A percentile compares a stretch with the other conserved stretches of the same genome.
These are phyloP conservation scores for Microcebus griseorufus DNA, from an alignment of 2,113 vertebrate species.

Conservation along the genomic window DNA sequence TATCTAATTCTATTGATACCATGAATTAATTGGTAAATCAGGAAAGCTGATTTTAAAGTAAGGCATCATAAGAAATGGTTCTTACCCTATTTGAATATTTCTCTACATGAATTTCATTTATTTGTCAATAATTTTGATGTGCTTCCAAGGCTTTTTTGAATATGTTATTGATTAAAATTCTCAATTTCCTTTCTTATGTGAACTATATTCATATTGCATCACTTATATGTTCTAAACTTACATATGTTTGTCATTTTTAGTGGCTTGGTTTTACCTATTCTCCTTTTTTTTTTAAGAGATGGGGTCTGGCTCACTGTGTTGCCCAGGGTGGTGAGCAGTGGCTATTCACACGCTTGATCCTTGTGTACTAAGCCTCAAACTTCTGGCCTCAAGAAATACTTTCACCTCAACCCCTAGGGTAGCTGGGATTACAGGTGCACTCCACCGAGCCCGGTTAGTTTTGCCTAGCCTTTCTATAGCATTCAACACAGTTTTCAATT, in stretches of 20 bases:
- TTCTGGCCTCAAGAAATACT: not conserved
- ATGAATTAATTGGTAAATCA: not conserved
- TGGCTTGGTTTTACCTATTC: not conserved
- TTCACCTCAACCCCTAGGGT: not conserved
- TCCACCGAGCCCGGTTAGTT: not conserved
- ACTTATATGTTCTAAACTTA: not conserved
- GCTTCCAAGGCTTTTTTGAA: not conserved
- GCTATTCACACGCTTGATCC: not conserved
- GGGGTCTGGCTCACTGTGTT: not conserved
- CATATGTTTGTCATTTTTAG: not conserved
- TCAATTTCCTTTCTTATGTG: not conserved
- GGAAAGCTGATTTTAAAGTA: not conserved
- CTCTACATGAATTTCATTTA: not conserved
- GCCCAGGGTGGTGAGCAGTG: not conserved
- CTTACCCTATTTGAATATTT: not conserved
- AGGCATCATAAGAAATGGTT: not conserved
- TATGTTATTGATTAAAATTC: not conserved
- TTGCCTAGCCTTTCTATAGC: not conserved
- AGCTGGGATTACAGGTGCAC: not conserved
- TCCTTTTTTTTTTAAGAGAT: not conserved
- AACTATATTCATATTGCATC: not conserved
- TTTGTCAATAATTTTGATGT: not conserved
- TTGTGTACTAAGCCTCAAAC: not conserved
- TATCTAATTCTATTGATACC: not conserved
- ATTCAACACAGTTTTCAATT: not conserved